A percentile compares a stretch with the other conserved stretches of the same genome.
Evolutionary conservation across 2,113 vertebrate species (phyloP).

Genomic region (Ailurus styani): DNA sequence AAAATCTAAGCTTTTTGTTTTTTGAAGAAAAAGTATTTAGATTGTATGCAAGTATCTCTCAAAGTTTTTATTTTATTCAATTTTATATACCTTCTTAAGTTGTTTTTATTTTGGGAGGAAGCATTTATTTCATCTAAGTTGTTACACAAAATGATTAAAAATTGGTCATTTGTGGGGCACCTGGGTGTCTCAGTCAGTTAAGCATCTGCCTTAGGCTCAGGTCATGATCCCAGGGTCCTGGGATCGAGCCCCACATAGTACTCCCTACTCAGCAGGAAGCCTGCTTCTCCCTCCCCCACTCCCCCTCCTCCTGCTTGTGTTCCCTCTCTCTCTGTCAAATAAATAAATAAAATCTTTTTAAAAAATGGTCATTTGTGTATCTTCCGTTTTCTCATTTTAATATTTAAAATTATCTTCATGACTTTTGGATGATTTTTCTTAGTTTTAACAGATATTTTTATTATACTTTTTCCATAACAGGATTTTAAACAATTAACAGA

Average conservation of each 20-base stretch:
- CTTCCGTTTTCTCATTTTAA: background rate
- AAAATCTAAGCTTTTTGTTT: background rate
- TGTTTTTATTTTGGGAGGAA: background rate
- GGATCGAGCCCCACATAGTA: no score
- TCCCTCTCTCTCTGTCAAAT: no score
- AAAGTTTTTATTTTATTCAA: background rate
- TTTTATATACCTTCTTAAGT: background rate
- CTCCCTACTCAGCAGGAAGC: no score
- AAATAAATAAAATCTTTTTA: no score
- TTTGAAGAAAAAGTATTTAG: background rate
- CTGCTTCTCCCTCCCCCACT: no score
- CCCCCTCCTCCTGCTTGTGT: no score
- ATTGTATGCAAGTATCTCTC: background rate
- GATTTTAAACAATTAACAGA: background rate
- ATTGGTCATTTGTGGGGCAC: background rate
- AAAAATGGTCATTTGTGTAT: background rate
- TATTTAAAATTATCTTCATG: background rate
- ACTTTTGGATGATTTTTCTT: background rate
- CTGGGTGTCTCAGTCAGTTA: no score
- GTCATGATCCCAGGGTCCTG: no score
- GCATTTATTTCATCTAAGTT: background rate
- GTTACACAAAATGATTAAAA: background rate
- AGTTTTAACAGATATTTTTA: background rate
- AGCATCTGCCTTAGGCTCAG: no score
- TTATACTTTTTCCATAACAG: background rate